Conservation (phyloP, 2,113 vertebrate genomes). For the Xiphophorus maculatus region DNA sequence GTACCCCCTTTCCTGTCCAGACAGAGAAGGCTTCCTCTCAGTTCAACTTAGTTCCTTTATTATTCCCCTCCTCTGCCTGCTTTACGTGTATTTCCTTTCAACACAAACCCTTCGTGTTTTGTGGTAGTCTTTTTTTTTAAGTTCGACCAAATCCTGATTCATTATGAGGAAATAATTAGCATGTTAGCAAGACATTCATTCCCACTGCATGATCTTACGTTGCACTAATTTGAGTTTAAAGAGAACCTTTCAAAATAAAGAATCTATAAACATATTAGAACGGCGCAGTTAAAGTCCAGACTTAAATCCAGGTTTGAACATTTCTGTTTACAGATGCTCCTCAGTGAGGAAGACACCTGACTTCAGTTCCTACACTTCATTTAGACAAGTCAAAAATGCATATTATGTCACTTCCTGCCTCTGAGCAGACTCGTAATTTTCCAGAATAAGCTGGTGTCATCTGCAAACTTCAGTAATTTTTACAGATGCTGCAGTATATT, state of each 20-base stretch:
- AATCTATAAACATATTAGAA: background rate
- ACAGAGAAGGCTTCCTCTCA: constrained; percentile 63
- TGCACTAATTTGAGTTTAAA: constrained; percentile 55
- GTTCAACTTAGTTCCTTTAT: constrained; percentile 33
- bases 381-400: background rate
- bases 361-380: background rate
- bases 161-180: constrained; percentile 17
- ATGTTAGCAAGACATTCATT: background rate
- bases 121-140: constrained; percentile 34
- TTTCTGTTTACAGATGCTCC: background rate
- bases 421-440: no score
- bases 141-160: constrained; percentile 39
- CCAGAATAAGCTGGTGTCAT: no score
- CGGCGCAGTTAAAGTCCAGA: background rate
- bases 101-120: constrained; percentile 24
- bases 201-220: constrained; percentile 41
- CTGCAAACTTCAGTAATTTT: no score
- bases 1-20: constrained; percentile 77
- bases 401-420: background rate
- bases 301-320: background rate
- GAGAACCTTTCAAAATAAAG: constrained; percentile 45
- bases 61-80: background rate
- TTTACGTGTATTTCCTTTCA: background rate
- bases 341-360: background rate
- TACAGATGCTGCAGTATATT: no score